Base-by-base conservation (phyloP, 92 coral and sea anemone genomes). In the Bergia sp. region DNA sequence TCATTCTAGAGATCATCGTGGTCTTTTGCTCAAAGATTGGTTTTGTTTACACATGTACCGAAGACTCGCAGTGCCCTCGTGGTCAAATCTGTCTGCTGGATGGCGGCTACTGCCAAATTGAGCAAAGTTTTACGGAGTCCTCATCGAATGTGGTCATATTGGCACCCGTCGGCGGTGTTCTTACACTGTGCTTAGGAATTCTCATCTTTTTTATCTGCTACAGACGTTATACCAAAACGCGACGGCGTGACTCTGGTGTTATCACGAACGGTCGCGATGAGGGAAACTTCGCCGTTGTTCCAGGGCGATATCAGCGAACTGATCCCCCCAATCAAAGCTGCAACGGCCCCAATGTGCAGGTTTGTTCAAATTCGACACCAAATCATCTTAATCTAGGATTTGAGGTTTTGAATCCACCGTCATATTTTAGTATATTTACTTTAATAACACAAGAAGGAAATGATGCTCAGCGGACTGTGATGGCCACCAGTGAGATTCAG, bases 401-500 rank as follows among this genome's bases (percentile, higher is more conserved):
- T 29, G 87, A 84, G 43, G 40, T 69, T 2, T 47, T 71, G 43
- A 84, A 84, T 49, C 87, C 87, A 2, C 87, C 87, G 16, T 67
- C 87, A 71, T 84, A 84, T 84, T 84, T 84, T 84, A 84, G 79
- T 71, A 71, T 84, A 12, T 84, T 84, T 67, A 71, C 87, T 29
- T 45, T 84, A 37, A 47, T 84, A 61, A 72, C 87, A 71, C 87
- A 84, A 73, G 79, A 84, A 3, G 79, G 79, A 49, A 45, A 69
- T 2, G 79, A 45, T 15, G 67, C 71, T 23, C 87, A 84, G 87
- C 78, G 87, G 44, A 71, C 79, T 45, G 87, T 69, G 79, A 47
- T 36, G 44, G 87, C 75, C 3, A 84, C 18, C 13, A 71, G 87
- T 11, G 79, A 84, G 23, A 43, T 71, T 0, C 87, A 36, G 47